These are phyloP conservation scores for Trematomus bernacchii DNA, from an alignment of 2,797 vertebrate species.

Conservation along the genomic window DNA sequence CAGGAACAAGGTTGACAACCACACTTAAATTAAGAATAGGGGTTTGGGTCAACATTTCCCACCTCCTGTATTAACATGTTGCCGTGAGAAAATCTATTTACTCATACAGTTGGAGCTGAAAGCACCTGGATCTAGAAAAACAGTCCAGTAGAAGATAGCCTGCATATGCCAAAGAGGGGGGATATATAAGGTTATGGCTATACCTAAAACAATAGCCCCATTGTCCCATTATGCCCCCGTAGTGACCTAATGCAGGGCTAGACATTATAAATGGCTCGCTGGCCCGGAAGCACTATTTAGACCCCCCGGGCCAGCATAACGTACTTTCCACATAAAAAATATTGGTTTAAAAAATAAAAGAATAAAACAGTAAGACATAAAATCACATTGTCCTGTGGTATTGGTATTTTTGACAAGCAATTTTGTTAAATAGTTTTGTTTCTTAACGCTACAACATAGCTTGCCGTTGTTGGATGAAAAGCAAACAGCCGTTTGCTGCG, in stretches of 20 bases:
- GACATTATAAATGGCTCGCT: no score
- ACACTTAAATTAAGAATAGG: neutral
- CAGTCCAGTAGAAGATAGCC: slow-evolving; percentile 21
- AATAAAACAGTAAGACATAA: no score
- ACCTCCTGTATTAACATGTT: neutral
- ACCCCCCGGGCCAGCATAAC: no score
- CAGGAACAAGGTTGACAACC: neutral
- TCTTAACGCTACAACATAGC: no score
- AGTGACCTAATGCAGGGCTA: slow-evolving; percentile 49
- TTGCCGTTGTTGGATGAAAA: no score
- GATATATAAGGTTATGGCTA: slow-evolving; percentile 16
- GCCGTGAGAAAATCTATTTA: slow-evolving; percentile 40
- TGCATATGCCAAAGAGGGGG: slow-evolving; percentile 31
- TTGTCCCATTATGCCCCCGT: slow-evolving; percentile 63
- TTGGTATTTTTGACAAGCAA: no score
- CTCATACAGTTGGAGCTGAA: slow-evolving; percentile 27
- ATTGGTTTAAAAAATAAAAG: no score
- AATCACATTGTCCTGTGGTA: no score
- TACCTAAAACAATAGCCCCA: slow-evolving; percentile 67
- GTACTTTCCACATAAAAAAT: no score
- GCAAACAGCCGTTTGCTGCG: no score
- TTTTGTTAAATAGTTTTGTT: no score
- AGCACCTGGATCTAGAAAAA: slow-evolving; percentile 42
- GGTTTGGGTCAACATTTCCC: neutral
- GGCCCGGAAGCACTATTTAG: no score